Base-by-base conservation (phyloP, 1,140 invertebrate genomes). In the Drosophila nannoptera region DNA sequence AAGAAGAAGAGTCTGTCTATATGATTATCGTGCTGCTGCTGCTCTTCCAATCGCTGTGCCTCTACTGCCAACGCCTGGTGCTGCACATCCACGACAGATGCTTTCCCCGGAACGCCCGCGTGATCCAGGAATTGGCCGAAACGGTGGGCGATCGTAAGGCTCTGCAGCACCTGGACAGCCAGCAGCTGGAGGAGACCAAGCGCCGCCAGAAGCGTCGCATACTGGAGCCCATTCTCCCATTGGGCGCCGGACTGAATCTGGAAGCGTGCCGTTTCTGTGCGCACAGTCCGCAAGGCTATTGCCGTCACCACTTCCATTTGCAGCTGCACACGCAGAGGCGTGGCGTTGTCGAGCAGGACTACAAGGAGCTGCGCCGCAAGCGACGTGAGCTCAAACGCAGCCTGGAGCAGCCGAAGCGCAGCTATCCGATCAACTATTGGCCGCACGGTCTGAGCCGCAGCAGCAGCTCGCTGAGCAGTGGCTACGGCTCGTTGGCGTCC, bases 11-110 rank as follows among this genome's bases (percentile, higher is more conserved):
- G 40, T 53, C 66, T 12, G 40, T 52, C 76, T 77, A 84, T 81
- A 89, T 89, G 87, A 87, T 89, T 89, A 87, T 89, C 84, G 87
- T 89, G 46, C 63, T 89, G 73, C 70, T 89, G 58, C 74, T 89
- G 76, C 86, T 89, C 55, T 89, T 89, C 58, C 84, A 87, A 88
- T 89, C 88, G 74, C 74, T 89, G 68, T 89, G 88, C 75, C 75
- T 88, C 53, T 89, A 87, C 66, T 88, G 88, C 73, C 88, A 89
- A 75, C 83, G 84, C 33, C 75, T 89, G 66, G 88, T 89, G 50
- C 68, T 89, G 62, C 69, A 78, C 65, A 72, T 89, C 72, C 87
- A 89, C 73, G 88, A 89, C 73, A 69, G 84, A 80, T 89, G 88
- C 74, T 83, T 89, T 60, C 87, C 88, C 36, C 86, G 75, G 6